Evolutionary conservation across 2,113 vertebrate species (phyloP).

Genomic region (Triplophysa rosa): DNA sequence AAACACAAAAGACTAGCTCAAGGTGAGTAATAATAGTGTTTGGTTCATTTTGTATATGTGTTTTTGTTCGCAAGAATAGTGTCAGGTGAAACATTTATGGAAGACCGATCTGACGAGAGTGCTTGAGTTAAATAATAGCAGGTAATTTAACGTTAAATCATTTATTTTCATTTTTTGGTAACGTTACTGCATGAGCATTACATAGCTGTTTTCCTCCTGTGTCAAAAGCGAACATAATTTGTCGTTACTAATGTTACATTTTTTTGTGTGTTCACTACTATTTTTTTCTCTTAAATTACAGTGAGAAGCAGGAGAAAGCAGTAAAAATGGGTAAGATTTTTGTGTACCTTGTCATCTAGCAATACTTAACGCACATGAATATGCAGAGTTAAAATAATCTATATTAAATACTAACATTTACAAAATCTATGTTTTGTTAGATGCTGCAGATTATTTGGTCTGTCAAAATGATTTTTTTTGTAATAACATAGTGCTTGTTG

Average conservation of each 20-base stretch:
- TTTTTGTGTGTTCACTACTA: not conserved
- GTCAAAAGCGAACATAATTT: not conserved
- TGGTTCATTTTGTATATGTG: not conserved
- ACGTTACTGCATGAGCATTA: not conserved
- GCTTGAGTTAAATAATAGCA: not conserved
- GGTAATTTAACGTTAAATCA: not conserved
- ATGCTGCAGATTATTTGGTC: no score
- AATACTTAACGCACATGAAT: no score
- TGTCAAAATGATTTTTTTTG: no score
- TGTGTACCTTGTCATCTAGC: no score
- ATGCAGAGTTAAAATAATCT: no score
- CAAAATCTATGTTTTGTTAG: no score
- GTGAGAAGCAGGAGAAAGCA: not conserved
- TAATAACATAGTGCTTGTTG: no score
- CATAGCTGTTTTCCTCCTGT: not conserved
- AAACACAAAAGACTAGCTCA: not conserved
- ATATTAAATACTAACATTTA: no score
- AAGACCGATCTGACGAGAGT: not conserved
- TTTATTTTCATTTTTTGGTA: not conserved
- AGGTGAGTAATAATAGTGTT: not conserved
- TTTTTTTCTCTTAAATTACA: not conserved
- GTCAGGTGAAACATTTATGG: not conserved
- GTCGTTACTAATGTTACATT: not conserved
- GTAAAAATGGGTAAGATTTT: conserved; percentile 25
- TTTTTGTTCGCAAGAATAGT: not conserved